Evolutionary conservation across 2,797 vertebrate species (phyloP).

Genomic region (Pempheris klunzingeri): DNA sequence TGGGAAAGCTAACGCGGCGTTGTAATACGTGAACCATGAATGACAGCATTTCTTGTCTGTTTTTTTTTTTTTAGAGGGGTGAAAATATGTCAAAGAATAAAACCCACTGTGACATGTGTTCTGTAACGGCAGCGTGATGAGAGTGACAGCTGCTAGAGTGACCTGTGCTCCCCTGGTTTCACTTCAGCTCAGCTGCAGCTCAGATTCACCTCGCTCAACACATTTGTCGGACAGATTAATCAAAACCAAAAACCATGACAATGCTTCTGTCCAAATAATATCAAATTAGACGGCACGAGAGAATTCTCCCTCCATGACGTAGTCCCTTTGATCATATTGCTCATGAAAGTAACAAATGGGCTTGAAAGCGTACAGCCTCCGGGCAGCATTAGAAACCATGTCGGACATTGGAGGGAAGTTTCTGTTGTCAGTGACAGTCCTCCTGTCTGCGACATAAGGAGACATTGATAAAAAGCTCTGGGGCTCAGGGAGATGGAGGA

Average conservation of each 20-base stretch:
- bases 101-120: background rate
- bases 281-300: background rate
- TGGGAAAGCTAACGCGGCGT: background rate
- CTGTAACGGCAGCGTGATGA: constrained; percentile 30
- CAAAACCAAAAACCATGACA: constrained; percentile 45
- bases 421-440: constrained; percentile 29
- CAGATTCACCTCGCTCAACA: constrained; percentile 6
- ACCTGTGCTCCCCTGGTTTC: constrained; percentile 29
- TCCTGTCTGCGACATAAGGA: constrained; percentile 49
- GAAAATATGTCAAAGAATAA: constrained; percentile 28
- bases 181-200: constrained; percentile 45
- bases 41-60: constrained; percentile 5
- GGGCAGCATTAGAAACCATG: constrained; percentile 29
- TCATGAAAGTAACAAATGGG: constrained; percentile 46
- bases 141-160: constrained; percentile 17
- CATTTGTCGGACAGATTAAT: constrained; percentile 61
- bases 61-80: background rate
- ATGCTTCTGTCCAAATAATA: constrained; percentile 34
- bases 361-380: constrained; percentile 20
- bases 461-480: constrained; percentile 66
- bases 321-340: constrained; percentile 37
- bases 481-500: constrained; percentile 41
- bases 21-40: constrained; percentile 5
- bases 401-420: constrained; percentile 10
- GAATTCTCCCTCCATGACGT: constrained; percentile 23